A percentile compares a stretch with the other conserved stretches of the same genome.
These are phyloP conservation scores for Diglossa cyanea DNA, from an alignment of 2,797 vertebrate species.

Conservation along the genomic window DNA sequence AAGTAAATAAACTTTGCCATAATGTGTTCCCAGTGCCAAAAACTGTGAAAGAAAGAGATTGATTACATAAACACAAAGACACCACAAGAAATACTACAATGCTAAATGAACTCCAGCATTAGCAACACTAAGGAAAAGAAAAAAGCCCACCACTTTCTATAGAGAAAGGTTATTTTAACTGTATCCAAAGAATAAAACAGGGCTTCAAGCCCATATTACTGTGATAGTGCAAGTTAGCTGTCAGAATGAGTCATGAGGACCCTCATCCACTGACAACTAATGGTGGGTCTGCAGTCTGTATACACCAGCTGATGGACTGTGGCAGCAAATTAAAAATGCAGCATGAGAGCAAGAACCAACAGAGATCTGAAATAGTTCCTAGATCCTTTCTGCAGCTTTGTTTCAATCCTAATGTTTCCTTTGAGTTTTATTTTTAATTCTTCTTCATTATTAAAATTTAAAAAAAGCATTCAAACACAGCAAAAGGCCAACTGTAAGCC, in stretches of 20 bases:
- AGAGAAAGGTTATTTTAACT: constrained; percentile 36
- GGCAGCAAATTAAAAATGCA: constrained; percentile 84
- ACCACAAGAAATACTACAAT: background rate
- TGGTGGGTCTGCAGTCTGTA: constrained; percentile 28
- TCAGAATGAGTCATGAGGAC: constrained; percentile 73
- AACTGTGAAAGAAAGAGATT: constrained; percentile 81
- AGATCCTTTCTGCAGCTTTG: background rate
- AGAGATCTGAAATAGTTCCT: constrained; percentile 63
- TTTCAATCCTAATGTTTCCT: background rate
- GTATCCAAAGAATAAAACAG: constrained; percentile 24
- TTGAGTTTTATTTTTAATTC: background rate
- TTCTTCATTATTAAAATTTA: background rate
- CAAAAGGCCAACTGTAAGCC: background rate
- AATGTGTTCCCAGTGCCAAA: constrained; percentile 95
- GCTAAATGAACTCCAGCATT: background rate
- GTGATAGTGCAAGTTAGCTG: constrained; percentile 59
- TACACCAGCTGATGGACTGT: constrained; percentile 63
- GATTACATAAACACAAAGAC: constrained; percentile 25
- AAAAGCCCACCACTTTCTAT: background rate
- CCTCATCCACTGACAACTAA: constrained; percentile 70
- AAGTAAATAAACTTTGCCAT: constrained; percentile 95
- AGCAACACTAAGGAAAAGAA: background rate
- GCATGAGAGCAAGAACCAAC: constrained; percentile 65
- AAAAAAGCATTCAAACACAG: background rate
- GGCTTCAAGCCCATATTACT: constrained; percentile 25